Conservation (phyloP, 2,797 vertebrate species). For the Danio choprae region DNA sequence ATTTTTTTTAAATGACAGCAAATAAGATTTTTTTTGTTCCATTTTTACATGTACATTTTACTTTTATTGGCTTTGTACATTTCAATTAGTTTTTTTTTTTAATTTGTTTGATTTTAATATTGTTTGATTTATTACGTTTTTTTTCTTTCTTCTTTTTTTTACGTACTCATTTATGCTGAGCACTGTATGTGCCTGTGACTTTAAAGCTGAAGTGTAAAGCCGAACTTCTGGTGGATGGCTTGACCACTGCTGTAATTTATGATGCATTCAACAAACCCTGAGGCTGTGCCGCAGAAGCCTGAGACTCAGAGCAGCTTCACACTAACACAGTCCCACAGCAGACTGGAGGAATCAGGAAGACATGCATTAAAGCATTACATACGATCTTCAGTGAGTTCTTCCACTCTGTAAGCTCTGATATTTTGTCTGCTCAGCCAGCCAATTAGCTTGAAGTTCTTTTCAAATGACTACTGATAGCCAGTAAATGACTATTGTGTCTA, state of each 20-base stretch:
- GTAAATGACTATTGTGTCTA: background rate
- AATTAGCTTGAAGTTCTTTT: background rate
- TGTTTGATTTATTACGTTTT: too few relatives aligned
- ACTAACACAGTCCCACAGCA: background rate
- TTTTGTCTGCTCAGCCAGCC: background rate
- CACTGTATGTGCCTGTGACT: background rate
- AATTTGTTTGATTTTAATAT: too few relatives aligned
- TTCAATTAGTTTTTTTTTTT: too few relatives aligned
- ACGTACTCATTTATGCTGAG: too few relatives aligned
- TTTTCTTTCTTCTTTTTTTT: too few relatives aligned
- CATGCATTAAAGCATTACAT: background rate
- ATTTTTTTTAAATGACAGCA: too few relatives aligned
- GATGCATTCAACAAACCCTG: background rate
- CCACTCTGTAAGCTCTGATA: background rate
- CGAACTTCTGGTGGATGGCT: background rate
- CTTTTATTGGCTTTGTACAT: too few relatives aligned
- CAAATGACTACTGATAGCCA: background rate
- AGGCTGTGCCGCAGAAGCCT: constrained; percentile 21
- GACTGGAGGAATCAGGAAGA: background rate
- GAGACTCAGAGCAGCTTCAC: constrained; percentile 1
- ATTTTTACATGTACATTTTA: too few relatives aligned
- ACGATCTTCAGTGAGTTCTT: constrained; percentile 17
- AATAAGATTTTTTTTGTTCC: too few relatives aligned
- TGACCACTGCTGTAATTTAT: constrained; percentile 2
- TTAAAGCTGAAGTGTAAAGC: background rate